Conservation (phyloP, 1,140 invertebrate species). For the Euura saliciscinereae region DNA sequence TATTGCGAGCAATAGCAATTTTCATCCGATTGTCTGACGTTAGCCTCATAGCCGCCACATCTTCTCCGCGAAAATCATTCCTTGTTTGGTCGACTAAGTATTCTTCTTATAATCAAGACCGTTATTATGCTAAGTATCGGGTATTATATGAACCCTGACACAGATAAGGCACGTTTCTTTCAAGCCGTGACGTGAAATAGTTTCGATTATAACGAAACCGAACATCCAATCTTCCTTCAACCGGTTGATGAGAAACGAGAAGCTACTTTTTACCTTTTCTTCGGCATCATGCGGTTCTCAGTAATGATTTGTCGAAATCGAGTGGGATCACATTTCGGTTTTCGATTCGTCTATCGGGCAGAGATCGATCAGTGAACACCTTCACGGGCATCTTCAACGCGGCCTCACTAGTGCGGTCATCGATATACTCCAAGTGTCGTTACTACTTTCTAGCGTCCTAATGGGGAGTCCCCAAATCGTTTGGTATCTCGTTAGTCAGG, state of each 20-base stretch:
- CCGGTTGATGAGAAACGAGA: too few relatives aligned
- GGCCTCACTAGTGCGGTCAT: too few relatives aligned
- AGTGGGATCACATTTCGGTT: too few relatives aligned
- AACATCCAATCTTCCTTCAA: too few relatives aligned
- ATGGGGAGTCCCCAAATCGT: neutral
- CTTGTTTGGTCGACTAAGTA: neutral
- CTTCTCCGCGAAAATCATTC: neutral
- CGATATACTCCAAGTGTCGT: neutral
- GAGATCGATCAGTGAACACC: neutral
- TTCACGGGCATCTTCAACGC: neutral
- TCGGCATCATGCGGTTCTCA: too few relatives aligned
- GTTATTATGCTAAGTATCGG: neutral
- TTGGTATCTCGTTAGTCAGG: neutral
- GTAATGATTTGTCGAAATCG: too few relatives aligned
- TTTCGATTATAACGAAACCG: neutral
- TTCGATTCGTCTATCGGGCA: neutral
- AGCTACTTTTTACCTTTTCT: too few relatives aligned
- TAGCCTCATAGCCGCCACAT: neutral
- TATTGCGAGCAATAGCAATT: neutral
- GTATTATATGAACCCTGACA: neutral
- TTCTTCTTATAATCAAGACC: neutral
- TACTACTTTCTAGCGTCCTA: neutral
- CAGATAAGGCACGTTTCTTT: conserved; percentile 2
- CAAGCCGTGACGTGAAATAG: neutral
- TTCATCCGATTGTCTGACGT: neutral